Evolutionary conservation across 92 coral and sea anemone species (phyloP), one percentile per base, ranked within the genome.

Genomic region (Pocillopora meandrina): DNA sequence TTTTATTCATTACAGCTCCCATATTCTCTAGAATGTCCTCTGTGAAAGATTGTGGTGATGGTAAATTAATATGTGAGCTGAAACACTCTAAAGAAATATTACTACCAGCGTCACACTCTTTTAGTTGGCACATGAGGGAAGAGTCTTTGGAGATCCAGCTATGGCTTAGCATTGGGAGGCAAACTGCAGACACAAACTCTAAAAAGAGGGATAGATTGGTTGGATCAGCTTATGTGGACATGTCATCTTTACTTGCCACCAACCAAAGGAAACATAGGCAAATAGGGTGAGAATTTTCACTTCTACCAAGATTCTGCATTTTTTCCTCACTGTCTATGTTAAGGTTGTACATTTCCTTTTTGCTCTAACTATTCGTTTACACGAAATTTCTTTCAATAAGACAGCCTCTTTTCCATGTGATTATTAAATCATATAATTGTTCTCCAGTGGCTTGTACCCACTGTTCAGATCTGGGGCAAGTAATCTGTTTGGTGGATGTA

Each of bases 161-260:
- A 26, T 96, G 99, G 99, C 86, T 96, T 65, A 89, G 95, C 64
- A 89, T 81, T 20, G 85, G 80, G 79, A 69, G 69, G 70, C 80
- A 85, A 12, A 62, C 77, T 21, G 88, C 78, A 58, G 95, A 72
- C 2, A 80, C 56, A 15, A 74, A 68, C 61, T 92, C 99, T 20
- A 87, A 88, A n/a, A 90, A 92, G 59, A 92, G 98, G 79, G 99
- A 96, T 95, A 95, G 91, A 55, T 89, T 96, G 57, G 76, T 96
- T 36, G 99, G 99, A 13, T 93, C 99, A 21, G 98, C 98, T 3
- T 95, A 87, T 83, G 84, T 95, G 61, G 89, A 93, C 61, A 75
- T 96, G 70, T 91, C 95, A 16, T 77, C 98, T 23, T 82, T 96
- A 12, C 91, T 91, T 59, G 79, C 70, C 64, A n/a, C 33, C 55